phyloP scores from a whole-genome alignment of 2,113 vertebrate genomes.

The Benitochromis conjunctus region DNA sequence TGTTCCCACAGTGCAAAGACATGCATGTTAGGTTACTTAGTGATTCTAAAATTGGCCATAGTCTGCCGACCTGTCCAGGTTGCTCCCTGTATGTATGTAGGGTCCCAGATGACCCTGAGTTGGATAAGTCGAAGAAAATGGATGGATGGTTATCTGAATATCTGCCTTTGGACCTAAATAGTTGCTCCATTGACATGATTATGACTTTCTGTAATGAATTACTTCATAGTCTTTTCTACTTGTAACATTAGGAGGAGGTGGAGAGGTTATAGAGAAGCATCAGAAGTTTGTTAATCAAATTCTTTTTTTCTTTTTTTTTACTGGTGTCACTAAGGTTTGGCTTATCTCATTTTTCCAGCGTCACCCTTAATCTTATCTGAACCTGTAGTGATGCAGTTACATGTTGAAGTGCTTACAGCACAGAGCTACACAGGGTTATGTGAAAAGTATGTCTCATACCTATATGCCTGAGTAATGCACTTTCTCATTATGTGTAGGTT shows the following conservation, averaged over 20 bases:
- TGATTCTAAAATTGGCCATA: neutral
- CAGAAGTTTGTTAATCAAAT: slow-evolving; percentile 23
- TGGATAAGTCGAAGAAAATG: neutral
- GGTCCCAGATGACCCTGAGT: neutral
- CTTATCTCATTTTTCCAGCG: slow-evolving; percentile 40
- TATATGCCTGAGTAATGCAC: slow-evolving; percentile 30
- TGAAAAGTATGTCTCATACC: slow-evolving; percentile 2
- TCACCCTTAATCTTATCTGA: slow-evolving; percentile 26
- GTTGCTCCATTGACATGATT: neutral
- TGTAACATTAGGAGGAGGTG: neutral
- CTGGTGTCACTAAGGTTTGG: neutral
- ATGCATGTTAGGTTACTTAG: neutral
- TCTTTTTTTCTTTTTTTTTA: neutral
- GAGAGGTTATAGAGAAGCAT: neutral
- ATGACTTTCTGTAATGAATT: neutral
- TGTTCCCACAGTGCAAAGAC: neutral
- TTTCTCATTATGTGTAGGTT: slow-evolving; percentile 1
- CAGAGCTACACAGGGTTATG: neutral
- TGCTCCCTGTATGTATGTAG: neutral
- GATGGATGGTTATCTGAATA: neutral
- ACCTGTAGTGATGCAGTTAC: neutral
- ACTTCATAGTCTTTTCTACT: neutral
- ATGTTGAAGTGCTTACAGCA: slow-evolving; percentile 7
- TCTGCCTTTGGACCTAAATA: neutral
- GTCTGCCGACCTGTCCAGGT: neutral